Evolutionary conservation across 2,113 vertebrate genomes (phyloP), one percentile per base, ranked within the genome.

Genomic region (Triplophysa rosa): DNA sequence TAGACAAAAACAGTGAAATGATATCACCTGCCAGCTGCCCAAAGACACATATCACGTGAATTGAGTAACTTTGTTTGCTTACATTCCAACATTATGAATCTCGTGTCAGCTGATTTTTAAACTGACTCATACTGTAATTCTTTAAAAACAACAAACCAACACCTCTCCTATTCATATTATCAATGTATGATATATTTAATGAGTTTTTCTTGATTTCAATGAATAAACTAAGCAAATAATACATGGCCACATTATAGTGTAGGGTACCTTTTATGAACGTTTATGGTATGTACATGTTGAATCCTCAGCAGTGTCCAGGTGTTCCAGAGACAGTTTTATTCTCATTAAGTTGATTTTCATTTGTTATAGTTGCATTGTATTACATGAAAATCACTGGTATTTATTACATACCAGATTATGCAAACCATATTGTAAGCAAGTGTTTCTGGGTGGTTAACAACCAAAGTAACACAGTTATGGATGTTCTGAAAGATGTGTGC

Each of bases 31-130:
- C 10, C 42, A 45, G 85, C 87, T 82, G 76, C 84, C 73, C 77
- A 86, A 80, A 80, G 80, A 82, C 90, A 91, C 91, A 91, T 91
- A 90, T 87, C 83, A 62, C 84, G 73, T 85, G 76, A 67, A 45
- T 13, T 67, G 49, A 4, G 87, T 86, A 88, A 91, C 84, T 62
- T 70, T 62, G 82, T 71, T 87, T 87, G 85, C 87, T 85, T 90
- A 89, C 85, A 90, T 90, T 91, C 88, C 85, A 82, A 71, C 37
- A 54, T 70, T 75, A 70, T 87, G 85, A 88, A 84, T 59, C 49
- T 78, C 69, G 84, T 85, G 52, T 92, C 89, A 91, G 86, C 84
- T 90, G 90, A 92, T 85, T 77, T 77, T 29, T 76, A 71, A 19
- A 26, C 16, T 71, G 56, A 76, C 82, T 76, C 75, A 54, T 47